These are phyloP conservation scores for Melitaea cinxia DNA, from an alignment of 1,140 invertebrate genomes.

Conservation along the genomic window DNA sequence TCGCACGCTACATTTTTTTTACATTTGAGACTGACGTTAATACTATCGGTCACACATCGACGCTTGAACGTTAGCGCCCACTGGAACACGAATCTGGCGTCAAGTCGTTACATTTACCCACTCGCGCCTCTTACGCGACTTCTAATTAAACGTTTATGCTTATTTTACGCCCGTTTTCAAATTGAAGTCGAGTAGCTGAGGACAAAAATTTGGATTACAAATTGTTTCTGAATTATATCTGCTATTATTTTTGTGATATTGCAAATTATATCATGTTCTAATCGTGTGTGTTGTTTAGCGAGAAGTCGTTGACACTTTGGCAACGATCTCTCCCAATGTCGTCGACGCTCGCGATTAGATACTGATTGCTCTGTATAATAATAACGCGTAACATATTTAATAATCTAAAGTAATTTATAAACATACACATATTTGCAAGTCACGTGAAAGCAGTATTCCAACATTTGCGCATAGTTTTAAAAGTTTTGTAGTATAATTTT, in stretches of 20 bases:
- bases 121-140: not conserved
- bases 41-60: not conserved
- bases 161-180: not conserved
- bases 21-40: not conserved
- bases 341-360: not conserved
- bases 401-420: no score
- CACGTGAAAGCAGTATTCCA: no score
- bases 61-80: not conserved
- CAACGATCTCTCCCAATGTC: not conserved
- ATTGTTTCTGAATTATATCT: not conserved
- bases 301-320: constrained; percentile 8
- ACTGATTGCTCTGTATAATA: no score
- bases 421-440: no score
- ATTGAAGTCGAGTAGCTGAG: not conserved
- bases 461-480: no score
- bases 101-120: not conserved
- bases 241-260: no score
- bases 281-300: not conserved
- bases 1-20: not conserved
- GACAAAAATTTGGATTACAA: not conserved
- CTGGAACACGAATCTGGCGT: not conserved
- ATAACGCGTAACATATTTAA: no score
- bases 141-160: not conserved
- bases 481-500: no score
- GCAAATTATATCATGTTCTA: no score